Evolutionary conservation across 1,140 invertebrate species (phyloP).

Genomic region (Meloidogyne hapla): DNA sequence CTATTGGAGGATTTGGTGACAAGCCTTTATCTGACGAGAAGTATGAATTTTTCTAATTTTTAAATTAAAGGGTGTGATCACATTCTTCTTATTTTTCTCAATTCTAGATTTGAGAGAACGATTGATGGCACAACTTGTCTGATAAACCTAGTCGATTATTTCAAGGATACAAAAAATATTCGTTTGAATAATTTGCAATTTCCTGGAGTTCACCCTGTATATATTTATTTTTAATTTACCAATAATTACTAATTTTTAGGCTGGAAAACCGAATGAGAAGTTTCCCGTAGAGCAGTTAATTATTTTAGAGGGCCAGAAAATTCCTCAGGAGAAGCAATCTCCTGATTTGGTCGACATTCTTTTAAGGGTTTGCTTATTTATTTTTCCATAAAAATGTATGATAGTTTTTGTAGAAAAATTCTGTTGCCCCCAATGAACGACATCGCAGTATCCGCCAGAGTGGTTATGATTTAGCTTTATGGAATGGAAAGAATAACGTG

Average conservation of each 20-base stretch:
- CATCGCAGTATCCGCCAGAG: background rate
- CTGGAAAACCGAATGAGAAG: conserved; percentile 28
- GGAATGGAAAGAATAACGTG: background rate
- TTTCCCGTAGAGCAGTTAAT: conserved; percentile 39
- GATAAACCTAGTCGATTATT: background rate
- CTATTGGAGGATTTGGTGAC: conserved; percentile 36
- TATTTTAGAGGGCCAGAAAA: conserved; percentile 42
- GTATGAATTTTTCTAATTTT: conserved; percentile 9
- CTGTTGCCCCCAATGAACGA: background rate
- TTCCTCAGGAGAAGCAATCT: conserved; percentile 41
- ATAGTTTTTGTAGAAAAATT: background rate
- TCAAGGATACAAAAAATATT: background rate
- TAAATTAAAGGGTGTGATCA: background rate
- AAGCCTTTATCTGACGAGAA: conserved; percentile 35
- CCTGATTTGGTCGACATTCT: conserved; percentile 20
- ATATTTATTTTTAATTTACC: background rate
- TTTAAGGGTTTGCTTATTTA: conserved; percentile 25
- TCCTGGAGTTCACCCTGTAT: background rate
- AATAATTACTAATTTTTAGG: background rate
- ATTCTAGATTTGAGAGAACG: background rate
- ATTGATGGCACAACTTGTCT: background rate
- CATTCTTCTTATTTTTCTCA: background rate
- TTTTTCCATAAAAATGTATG: background rate
- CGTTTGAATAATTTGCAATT: background rate
- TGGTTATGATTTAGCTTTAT: background rate